Percentiles rank a stretch among this genome's conserved stretches.
These are phyloP conservation scores for Columba livia DNA, from an alignment of 2,113 vertebrate genomes.

Conservation along the genomic window DNA sequence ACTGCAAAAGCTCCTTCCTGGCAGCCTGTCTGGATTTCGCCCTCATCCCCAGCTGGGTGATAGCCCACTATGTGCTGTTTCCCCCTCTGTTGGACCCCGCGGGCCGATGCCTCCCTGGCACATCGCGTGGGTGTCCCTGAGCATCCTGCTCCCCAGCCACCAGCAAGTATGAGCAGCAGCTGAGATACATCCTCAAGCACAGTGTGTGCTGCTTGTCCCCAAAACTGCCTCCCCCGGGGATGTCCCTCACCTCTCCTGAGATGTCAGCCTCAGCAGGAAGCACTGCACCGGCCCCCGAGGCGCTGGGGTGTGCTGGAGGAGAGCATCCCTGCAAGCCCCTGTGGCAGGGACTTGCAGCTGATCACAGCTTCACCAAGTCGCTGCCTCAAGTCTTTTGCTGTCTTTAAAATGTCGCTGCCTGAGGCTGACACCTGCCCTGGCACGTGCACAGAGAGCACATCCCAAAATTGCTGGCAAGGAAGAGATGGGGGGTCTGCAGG, in stretches of 20 bases:
- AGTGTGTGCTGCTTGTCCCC: not conserved
- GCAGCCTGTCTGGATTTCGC: not conserved
- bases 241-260: not conserved
- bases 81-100: too few relatives aligned
- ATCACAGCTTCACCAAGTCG: not conserved
- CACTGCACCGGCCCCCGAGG: not conserved
- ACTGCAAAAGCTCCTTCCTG: not conserved
- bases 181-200: rapidly evolving
- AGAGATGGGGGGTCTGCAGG: not conserved
- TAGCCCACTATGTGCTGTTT: not conserved
- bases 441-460: rapidly evolving
- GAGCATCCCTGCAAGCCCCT: not conserved
- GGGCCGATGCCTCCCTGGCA: too few relatives aligned
- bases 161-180: rapidly evolving
- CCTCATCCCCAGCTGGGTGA: not conserved
- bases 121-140: rapidly evolving
- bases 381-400: not conserved
- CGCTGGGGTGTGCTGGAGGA: not conserved
- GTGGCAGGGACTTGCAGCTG: not conserved
- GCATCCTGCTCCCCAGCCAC: not conserved
- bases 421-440: not conserved
- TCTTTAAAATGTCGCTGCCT: not conserved
- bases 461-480: not conserved
- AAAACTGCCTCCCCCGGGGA: not conserved
- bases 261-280: not conserved